A percentile compares a stretch with the other conserved stretches of the same genome.
These are phyloP conservation scores for Callopanchax toddi DNA, from an alignment of 2,113 vertebrate species.

Conservation along the genomic window DNA sequence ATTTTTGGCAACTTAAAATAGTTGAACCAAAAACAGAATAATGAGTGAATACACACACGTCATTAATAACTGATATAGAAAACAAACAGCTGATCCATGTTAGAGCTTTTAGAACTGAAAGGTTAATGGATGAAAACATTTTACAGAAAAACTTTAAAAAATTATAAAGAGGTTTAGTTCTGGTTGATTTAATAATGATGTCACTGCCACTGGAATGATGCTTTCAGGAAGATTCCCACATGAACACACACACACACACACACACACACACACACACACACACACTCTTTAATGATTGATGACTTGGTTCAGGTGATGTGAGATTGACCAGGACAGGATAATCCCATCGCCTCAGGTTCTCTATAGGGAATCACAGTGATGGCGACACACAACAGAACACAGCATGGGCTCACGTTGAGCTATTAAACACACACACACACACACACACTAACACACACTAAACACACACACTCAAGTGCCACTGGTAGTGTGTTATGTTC, in stretches of 20 bases:
- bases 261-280: not conserved
- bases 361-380: slow-evolving; percentile 44
- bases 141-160: too few species aligned
- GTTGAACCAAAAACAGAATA: too few species aligned
- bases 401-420: slow-evolving; percentile 23
- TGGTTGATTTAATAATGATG: too few species aligned
- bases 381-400: slow-evolving; percentile 49
- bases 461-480: slow-evolving; percentile 36
- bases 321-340: slow-evolving; percentile 49
- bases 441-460: slow-evolving; percentile 28
- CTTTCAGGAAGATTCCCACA: not conserved
- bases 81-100: too few species aligned
- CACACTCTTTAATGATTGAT: slow-evolving; percentile 46
- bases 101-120: too few species aligned
- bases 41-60: too few species aligned
- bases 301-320: slow-evolving; percentile 53
- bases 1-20: too few species aligned
- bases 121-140: too few species aligned
- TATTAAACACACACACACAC: slow-evolving; percentile 47
- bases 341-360: slow-evolving; percentile 48
- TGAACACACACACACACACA: not conserved
- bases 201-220: too few species aligned
- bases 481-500: slow-evolving; percentile 30
- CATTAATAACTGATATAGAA: too few species aligned
- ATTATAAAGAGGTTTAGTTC: too few species aligned